phyloP scores from a whole-genome alignment of 2,888 invertebrate species.

The Microctonus hyperodae region DNA sequence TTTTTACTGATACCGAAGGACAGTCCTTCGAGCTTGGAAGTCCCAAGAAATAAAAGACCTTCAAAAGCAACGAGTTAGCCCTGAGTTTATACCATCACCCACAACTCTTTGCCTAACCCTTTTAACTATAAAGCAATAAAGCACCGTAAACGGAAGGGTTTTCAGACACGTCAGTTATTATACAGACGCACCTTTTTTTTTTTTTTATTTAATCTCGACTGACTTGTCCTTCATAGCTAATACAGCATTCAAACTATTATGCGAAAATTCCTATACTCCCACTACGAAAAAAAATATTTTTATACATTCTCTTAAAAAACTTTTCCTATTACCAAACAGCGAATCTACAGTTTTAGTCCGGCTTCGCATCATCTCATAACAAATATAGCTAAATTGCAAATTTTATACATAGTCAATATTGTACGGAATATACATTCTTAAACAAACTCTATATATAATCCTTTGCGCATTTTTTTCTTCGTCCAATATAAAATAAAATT shows the following conservation, averaged over 20 bases:
- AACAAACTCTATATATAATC: too few species aligned
- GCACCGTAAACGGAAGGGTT: conserved; percentile 47
- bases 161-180: conserved; percentile 1
- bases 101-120: conserved; percentile 31
- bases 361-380: not conserved
- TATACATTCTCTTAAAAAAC: too few species aligned
- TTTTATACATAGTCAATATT: not conserved
- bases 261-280: not conserved
- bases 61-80: not conserved
- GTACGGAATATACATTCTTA: not conserved
- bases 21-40: conserved; percentile 10
- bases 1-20: not conserved
- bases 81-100: not conserved
- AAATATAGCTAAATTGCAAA: not conserved
- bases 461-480: too few species aligned
- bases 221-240: not conserved
- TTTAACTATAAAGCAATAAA: conserved; percentile 54
- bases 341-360: not conserved
- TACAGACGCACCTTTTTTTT: not conserved
- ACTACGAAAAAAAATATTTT: not conserved
- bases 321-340: not conserved
- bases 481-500: not conserved
- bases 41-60: too few species aligned
- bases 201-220: not conserved
- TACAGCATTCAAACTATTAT: not conserved